Conservation (phyloP, 2,888 invertebrate genomes). For the Dromius quadrimaculatus region DNA sequence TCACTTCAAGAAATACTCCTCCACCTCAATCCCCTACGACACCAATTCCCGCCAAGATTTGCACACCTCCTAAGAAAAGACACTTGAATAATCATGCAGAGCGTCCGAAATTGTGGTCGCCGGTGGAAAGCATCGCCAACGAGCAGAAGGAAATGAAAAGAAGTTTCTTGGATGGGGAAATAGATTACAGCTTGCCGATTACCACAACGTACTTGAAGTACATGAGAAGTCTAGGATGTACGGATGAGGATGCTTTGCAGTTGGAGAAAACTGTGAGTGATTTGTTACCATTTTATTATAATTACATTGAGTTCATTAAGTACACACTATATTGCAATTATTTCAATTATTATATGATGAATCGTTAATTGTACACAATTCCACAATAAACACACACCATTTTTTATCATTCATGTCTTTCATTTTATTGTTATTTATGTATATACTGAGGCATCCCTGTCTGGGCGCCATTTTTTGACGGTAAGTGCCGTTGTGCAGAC, state of each 20-base stretch:
- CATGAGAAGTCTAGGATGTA: constrained; percentile 79
- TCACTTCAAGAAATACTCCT: constrained; percentile 71
- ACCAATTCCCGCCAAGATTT: constrained; percentile 10
- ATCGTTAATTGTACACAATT: not conserved
- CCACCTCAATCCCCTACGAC: constrained; percentile 48
- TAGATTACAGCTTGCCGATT: constrained; percentile 89
- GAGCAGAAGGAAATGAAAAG: too few relatives aligned
- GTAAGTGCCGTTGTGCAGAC: too few relatives aligned
- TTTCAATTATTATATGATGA: not conserved
- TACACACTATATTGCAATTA: constrained; percentile 2
- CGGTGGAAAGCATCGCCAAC: constrained; percentile 64
- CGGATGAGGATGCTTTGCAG: constrained; percentile 73
- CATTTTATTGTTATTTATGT: not conserved
- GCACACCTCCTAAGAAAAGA: constrained; percentile 66
- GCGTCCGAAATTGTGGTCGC: constrained; percentile 73
- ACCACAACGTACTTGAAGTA: constrained; percentile 91
- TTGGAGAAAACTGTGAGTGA: constrained; percentile 74
- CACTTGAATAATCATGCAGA: constrained; percentile 63
- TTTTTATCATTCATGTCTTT: not conserved
- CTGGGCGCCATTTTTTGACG: too few relatives aligned
- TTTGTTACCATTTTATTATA: constrained; percentile 20
- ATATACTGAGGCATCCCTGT: too few relatives aligned
- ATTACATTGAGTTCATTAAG: constrained; percentile 20
- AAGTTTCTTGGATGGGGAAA: constrained; percentile 68
- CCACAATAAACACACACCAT: not conserved